Percentiles rank a stretch among this genome's conserved stretches.
Conservation (phyloP, 2,888 invertebrate species). For the Julus scanicus region DNA sequence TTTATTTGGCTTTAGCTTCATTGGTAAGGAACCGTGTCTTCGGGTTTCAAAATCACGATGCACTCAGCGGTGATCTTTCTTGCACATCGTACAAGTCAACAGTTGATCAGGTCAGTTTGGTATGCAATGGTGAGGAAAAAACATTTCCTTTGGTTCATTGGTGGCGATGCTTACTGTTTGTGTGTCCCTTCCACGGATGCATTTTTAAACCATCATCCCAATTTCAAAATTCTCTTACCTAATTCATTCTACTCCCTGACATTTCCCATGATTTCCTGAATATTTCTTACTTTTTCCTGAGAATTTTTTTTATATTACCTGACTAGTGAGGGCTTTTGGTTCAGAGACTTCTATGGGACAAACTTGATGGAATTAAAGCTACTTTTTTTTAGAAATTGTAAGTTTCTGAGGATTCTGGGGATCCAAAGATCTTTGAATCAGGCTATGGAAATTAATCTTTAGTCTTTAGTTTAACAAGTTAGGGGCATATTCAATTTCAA, state of each 20-base stretch:
- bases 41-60: too few relatives aligned
- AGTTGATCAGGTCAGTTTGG: background rate
- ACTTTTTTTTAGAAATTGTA: too few relatives aligned
- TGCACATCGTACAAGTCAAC: background rate
- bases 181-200: background rate
- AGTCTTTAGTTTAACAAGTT: too few relatives aligned
- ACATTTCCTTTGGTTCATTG: too few relatives aligned
- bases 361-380: too few relatives aligned
- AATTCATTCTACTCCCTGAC: background rate
- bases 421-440: too few relatives aligned
- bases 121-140: background rate
- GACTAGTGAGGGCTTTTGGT: background rate
- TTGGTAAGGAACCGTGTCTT: background rate
- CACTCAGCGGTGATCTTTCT: background rate
- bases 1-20: slow-evolving; percentile 19
- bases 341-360: background rate
- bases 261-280: background rate
- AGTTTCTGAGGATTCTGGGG: too few relatives aligned
- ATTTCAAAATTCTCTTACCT: background rate
- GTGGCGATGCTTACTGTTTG: too few relatives aligned
- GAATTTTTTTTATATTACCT: background rate
- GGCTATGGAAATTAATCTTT: too few relatives aligned
- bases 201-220: background rate
- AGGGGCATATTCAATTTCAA: too few relatives aligned
- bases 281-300: background rate